Evolutionary conservation across 2,113 vertebrate genomes (phyloP).

Genomic region (Manacus vitellinus): DNA sequence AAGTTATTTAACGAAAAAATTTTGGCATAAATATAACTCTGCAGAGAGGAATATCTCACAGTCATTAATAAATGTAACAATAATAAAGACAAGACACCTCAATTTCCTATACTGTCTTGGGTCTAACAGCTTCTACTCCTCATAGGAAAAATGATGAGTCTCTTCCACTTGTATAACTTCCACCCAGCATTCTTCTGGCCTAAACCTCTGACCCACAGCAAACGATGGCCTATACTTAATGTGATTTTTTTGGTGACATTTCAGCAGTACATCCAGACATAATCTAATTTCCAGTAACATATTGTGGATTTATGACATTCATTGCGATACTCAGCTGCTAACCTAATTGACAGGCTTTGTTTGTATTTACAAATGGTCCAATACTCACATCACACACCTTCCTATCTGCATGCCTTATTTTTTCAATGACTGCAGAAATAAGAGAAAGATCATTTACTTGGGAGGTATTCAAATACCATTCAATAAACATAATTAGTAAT

Average conservation of each 20-base stretch:
- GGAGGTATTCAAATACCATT: neutral
- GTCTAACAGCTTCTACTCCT: neutral
- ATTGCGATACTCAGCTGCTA: neutral
- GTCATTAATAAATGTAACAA: neutral
- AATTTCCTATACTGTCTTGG: fast-evolving
- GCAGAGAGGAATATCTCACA: neutral
- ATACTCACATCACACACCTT: neutral
- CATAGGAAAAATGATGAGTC: neutral
- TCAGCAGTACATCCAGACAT: neutral
- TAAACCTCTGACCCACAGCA: neutral
- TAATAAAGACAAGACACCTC: neutral
- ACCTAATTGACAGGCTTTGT: neutral
- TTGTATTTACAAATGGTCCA: neutral
- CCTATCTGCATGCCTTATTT: neutral
- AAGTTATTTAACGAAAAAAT: neutral
- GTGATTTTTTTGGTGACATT: neutral
- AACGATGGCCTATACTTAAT: neutral
- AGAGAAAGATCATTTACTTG: neutral
- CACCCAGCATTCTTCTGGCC: neutral
- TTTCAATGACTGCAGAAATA: neutral
- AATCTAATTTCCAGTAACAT: neutral
- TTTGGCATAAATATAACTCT: neutral
- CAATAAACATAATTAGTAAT: constrained; percentile 1
- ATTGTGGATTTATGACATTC: neutral
- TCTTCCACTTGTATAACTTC: neutral